These are phyloP conservation scores for Corythaixoides concolor DNA, from an alignment of 2,113 vertebrate species.

Conservation along the genomic window DNA sequence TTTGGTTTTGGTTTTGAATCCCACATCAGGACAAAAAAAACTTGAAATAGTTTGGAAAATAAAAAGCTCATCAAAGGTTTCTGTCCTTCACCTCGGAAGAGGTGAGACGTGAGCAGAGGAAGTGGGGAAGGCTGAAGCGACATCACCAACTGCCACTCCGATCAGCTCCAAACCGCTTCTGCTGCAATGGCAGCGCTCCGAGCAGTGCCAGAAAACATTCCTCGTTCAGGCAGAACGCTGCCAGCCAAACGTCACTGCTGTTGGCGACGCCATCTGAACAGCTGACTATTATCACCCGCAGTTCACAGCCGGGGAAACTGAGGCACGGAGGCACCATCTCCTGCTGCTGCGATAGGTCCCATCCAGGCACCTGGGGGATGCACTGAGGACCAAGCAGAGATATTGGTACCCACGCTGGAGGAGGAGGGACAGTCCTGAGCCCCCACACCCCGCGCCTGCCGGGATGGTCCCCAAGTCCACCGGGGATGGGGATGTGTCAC, in stretches of 20 bases:
- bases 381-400: background rate
- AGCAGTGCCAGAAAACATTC: background rate
- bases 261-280: background rate
- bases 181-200: background rate
- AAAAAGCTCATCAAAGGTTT: background rate
- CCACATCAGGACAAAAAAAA: background rate
- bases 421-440: background rate
- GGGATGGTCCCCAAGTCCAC: accelerated
- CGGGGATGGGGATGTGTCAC: background rate
- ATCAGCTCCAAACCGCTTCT: background rate
- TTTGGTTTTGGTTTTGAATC: background rate
- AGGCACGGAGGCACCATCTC: accelerated
- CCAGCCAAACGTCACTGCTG: background rate
- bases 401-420: no score
- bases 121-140: background rate
- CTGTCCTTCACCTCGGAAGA: background rate
- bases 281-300: no score
- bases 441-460: background rate
- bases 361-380: accelerated
- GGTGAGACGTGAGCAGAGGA: background rate
- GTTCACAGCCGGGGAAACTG: background rate
- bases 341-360: background rate
- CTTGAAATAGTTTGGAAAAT: background rate
- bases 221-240: background rate
- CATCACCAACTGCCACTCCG: background rate